Evolutionary conservation across 2,113 vertebrate genomes (phyloP).

Genomic region (Macrotis lagotis): DNA sequence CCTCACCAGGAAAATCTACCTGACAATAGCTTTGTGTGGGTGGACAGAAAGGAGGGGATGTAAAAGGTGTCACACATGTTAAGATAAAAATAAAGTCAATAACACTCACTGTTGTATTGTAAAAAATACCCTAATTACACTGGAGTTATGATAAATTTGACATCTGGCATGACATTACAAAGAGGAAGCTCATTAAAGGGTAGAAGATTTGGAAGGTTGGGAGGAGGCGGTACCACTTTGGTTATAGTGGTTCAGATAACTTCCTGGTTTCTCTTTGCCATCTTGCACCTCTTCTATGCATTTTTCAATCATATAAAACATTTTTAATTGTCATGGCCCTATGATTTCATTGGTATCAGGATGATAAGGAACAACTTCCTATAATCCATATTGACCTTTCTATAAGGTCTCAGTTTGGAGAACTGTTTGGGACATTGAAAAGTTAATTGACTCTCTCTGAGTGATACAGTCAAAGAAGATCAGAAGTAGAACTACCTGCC

Average conservation of each 20-base stretch:
- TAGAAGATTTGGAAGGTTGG: not conserved
- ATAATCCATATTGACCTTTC: too few species aligned
- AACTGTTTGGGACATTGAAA: not conserved
- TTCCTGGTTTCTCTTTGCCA: too few species aligned
- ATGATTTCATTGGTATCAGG: too few species aligned
- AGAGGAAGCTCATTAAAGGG: not conserved
- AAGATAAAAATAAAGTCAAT: not conserved
- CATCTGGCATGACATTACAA: not conserved
- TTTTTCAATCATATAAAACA: too few species aligned
- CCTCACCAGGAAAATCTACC: not conserved
- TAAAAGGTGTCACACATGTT: not conserved
- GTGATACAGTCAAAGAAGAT: not conserved
- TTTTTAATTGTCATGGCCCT: too few species aligned
- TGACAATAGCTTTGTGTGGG: not conserved
- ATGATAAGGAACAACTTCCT: too few species aligned
- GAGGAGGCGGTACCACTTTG: not conserved
- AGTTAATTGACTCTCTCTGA: not conserved
- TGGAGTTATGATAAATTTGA: not conserved
- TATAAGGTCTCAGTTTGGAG: not conserved
- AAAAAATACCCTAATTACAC: not conserved
- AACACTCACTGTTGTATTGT: not conserved
- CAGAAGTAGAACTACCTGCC: not conserved
- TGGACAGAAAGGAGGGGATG: not conserved
- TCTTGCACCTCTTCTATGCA: too few species aligned
- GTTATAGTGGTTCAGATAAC: too few species aligned